Percentiles rank a stretch among this genome's conserved stretches.
These are phyloP conservation scores for Rutpela maculata DNA, from an alignment of 2,888 invertebrate species.

Conservation along the genomic window DNA sequence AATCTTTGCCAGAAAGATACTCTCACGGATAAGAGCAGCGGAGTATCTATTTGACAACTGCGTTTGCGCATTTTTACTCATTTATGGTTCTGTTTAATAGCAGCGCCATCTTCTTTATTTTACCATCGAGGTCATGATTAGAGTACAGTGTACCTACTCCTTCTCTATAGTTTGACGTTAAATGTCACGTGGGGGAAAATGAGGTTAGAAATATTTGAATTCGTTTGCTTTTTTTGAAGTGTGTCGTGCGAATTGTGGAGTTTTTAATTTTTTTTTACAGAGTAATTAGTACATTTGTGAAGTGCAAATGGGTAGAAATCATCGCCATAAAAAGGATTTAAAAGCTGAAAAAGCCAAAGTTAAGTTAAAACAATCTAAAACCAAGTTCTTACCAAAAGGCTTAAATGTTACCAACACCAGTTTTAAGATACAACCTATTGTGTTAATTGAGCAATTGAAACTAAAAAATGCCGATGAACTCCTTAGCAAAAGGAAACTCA, in stretches of 20 bases:
- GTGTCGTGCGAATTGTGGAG: background rate
- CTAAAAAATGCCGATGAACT: constrained; percentile 75
- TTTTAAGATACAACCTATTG: constrained; percentile 92
- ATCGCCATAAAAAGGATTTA: constrained; percentile 83
- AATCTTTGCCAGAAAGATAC: too few relatives aligned
- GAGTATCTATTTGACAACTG: too few relatives aligned
- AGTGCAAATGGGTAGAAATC: constrained; percentile 76
- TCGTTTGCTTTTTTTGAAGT: background rate
- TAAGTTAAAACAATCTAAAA: constrained; percentile 82
- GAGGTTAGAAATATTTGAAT: background rate
- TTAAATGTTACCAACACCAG: constrained; percentile 92
- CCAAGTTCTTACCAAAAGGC: constrained; percentile 88
- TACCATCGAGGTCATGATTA: too few relatives aligned
- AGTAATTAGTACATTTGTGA: background rate
- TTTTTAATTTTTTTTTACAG: background rate
- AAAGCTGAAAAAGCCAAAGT: constrained; percentile 92
- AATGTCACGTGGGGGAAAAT: background rate
- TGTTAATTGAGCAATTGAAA: constrained; percentile 85
- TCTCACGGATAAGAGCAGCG: too few relatives aligned
- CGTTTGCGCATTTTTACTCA: too few relatives aligned
- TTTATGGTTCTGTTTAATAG: too few relatives aligned
- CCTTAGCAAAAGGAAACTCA: constrained; percentile 82
- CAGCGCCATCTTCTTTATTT: too few relatives aligned
- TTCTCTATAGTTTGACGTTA: too few relatives aligned
- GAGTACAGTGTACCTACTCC: too few relatives aligned